A percentile compares a stretch with the other conserved stretches of the same genome.
phyloP scores from a whole-genome alignment of 2,888 invertebrate genomes.

The Chloroclystis v-ata region DNA sequence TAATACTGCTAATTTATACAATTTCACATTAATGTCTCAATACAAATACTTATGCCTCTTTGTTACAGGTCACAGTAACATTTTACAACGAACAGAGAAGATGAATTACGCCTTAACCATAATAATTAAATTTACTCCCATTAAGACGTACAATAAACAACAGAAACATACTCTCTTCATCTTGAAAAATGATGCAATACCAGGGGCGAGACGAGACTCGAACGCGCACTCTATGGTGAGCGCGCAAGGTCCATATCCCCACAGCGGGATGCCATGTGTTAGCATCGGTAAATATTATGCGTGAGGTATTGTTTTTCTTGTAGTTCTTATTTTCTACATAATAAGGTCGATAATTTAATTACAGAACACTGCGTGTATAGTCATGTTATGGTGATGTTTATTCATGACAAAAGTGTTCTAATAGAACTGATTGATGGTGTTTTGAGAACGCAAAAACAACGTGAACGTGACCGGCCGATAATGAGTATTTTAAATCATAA shows the following conservation, averaged over 20 bases:
- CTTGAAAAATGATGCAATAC: conserved; percentile 12
- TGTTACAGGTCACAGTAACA: conserved; percentile 4
- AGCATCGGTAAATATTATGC: neutral
- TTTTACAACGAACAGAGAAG: conserved; percentile 2
- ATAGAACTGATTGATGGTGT: conserved; percentile 16
- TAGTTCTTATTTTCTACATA: no score
- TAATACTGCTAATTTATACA: no score
- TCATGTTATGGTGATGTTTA: conserved; percentile 11
- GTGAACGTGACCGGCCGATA: conserved; percentile 7
- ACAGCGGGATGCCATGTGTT: neutral
- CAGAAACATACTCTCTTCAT: conserved; percentile 17
- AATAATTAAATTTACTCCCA: conserved; percentile 11
- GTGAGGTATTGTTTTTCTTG: neutral
- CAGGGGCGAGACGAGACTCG: no score
- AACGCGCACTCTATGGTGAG: no score
- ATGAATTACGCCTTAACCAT: no score
- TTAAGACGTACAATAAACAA: conserved; percentile 12
- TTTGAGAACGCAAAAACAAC: conserved; percentile 15
- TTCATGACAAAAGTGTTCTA: conserved; percentile 15
- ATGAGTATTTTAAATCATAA: no score
- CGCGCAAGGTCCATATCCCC: conserved; percentile 1
- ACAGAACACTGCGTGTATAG: neutral
- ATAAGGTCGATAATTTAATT: conserved; percentile 7
- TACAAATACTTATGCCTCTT: neutral
- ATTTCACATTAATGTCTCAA: no score